Percentiles rank a stretch among this genome's conserved stretches.
Evolutionary conservation across 2,888 invertebrate genomes (phyloP).

Genomic region (Graphium colonna): DNA sequence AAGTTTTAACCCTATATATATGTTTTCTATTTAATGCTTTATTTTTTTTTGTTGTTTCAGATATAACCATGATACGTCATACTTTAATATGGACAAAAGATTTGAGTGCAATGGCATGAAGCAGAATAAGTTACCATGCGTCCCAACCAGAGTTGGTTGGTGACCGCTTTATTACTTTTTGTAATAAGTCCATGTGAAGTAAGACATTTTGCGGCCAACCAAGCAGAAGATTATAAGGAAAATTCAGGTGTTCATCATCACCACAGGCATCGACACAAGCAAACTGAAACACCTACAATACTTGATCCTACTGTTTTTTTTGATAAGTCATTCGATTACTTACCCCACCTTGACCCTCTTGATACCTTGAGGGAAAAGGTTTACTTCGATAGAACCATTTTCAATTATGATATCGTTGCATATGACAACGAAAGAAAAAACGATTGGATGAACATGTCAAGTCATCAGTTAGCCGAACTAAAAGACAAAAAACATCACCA

Average conservation of each 20-base stretch:
- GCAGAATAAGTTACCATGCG: constrained; percentile 53
- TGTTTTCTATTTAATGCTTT: constrained; percentile 33
- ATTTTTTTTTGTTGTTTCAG: too few relatives aligned
- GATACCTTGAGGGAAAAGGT: constrained; percentile 40
- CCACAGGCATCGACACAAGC: constrained; percentile 63
- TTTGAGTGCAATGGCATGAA: constrained; percentile 57
- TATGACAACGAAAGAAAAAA: constrained; percentile 43
- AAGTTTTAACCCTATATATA: too few relatives aligned
- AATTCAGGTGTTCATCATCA: constrained; percentile 49
- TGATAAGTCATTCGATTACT: constrained; percentile 35
- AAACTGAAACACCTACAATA: constrained; percentile 29
- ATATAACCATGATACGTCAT: constrained; percentile 48
- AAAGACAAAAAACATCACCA: constrained; percentile 41
- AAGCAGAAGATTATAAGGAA: constrained; percentile 35
- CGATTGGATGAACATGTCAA: constrained; percentile 66
- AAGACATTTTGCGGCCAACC: constrained; percentile 43
- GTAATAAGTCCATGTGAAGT: constrained; percentile 53
- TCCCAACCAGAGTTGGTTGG: constrained; percentile 59
- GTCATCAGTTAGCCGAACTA: constrained; percentile 36
- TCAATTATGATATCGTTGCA: constrained; percentile 35
- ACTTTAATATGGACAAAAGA: constrained; percentile 49
- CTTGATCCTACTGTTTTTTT: constrained; percentile 34
- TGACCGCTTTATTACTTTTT: constrained; percentile 53
- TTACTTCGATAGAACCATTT: constrained; percentile 44
- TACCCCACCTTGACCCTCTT: constrained; percentile 37